These are phyloP conservation scores for Microcebus murinus DNA, from an alignment of 2,113 vertebrate genomes.

Conservation along the genomic window DNA sequence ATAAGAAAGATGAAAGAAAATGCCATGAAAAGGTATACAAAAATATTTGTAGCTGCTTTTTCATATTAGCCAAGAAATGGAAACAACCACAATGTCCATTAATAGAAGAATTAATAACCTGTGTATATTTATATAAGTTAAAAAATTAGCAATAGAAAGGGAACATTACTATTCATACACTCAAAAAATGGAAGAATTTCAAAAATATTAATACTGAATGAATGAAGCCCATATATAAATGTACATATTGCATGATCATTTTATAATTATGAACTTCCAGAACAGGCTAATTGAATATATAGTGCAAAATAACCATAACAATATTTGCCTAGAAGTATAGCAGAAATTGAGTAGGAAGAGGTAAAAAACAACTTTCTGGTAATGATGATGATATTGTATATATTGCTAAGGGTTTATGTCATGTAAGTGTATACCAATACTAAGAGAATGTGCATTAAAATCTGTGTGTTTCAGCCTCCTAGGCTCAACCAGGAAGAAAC, in stretches of 20 bases:
- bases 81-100: background rate
- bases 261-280: background rate
- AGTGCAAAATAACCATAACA: background rate
- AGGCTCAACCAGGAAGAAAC: too few species aligned
- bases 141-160: background rate
- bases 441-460: background rate
- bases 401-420: accelerated
- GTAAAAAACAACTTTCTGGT: background rate
- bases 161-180: background rate
- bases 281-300: background rate
- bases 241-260: background rate
- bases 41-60: background rate
- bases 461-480: background rate
- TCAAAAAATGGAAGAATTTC: background rate
- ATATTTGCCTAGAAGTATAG: background rate
- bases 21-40: background rate
- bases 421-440: background rate
- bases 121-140: background rate
- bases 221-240: background rate
- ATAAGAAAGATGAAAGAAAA: background rate
- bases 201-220: background rate
- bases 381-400: background rate
- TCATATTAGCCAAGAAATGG: background rate
- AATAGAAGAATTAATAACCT: background rate
- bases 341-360: background rate